phyloP scores from a whole-genome alignment of 2,797 vertebrate genomes.

The Linurgus olivaceus region DNA sequence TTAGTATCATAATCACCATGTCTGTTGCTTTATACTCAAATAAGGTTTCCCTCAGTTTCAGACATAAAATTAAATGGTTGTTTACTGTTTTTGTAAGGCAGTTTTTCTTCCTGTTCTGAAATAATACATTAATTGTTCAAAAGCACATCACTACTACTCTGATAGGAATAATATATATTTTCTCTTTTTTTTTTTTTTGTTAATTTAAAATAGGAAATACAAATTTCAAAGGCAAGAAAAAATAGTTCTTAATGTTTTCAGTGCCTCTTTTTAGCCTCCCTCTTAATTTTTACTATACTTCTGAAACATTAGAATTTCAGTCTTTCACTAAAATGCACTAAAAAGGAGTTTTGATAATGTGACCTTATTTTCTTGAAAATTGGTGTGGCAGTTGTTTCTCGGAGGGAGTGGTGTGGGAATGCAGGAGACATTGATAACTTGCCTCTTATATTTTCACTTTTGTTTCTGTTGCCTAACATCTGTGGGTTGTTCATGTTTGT shows the following conservation, averaged over 20 bases:
- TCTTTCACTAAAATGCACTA: background rate
- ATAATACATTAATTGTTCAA: background rate
- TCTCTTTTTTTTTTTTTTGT: background rate
- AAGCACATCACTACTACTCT: background rate
- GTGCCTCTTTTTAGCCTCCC: background rate
- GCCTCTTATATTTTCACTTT: background rate
- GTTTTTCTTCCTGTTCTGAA: background rate
- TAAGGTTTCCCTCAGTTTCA: background rate
- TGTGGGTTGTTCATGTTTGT: background rate
- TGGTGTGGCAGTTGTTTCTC: background rate
- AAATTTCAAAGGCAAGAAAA: background rate
- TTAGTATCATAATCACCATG: background rate
- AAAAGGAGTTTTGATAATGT: background rate
- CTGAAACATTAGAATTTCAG: background rate
- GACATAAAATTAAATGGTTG: background rate
- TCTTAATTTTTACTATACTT: background rate
- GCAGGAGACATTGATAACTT: background rate
- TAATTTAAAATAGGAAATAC: background rate
- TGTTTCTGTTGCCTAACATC: background rate
- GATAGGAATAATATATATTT: background rate
- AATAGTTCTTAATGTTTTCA: background rate
- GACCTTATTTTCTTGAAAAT: background rate
- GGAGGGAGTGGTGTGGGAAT: background rate
- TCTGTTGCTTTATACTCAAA: background rate
- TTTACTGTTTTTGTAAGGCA: background rate